Evolutionary conservation across 1,140 invertebrate species (phyloP).

Genomic region (Pseudomyrmex concolor): DNA sequence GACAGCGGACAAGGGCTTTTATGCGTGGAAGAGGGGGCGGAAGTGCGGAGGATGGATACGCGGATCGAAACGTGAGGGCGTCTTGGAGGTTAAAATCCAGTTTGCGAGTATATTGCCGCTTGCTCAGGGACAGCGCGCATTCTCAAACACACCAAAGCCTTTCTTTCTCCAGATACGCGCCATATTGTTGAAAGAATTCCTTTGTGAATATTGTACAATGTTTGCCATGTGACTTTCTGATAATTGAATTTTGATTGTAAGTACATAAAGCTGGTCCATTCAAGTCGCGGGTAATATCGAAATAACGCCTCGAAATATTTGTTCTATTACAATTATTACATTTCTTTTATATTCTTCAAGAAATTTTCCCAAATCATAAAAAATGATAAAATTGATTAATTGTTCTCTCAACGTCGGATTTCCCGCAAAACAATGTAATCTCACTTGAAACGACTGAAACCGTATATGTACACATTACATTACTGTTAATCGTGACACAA

Average conservation of each 20-base stretch:
- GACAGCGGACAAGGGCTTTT: slow-evolving; percentile 47
- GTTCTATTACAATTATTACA: neutral
- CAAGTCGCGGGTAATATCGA: slow-evolving; percentile 18
- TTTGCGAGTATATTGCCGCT: slow-evolving; percentile 81
- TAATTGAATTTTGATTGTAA: slow-evolving; percentile 64
- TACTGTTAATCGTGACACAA: neutral
- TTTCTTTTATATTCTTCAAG: neutral
- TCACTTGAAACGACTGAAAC: no score
- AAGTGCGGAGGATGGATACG: slow-evolving; percentile 65
- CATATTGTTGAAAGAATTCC: slow-evolving; percentile 58
- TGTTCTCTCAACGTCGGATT: no score
- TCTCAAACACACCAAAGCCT: slow-evolving; percentile 43
- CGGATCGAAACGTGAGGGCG: slow-evolving; percentile 75
- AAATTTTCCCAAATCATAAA: no score
- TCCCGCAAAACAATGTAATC: no score
- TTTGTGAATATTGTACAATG: slow-evolving; percentile 65
- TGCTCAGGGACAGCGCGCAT: slow-evolving; percentile 77
- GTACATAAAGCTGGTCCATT: slow-evolving; percentile 38
- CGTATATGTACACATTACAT: no score
- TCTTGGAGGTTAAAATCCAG: slow-evolving; percentile 81
- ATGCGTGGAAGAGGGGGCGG: slow-evolving; percentile 57
- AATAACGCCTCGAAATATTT: slow-evolving; percentile 4
- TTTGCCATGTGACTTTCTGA: slow-evolving; percentile 55
- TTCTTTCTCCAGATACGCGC: slow-evolving; percentile 44
- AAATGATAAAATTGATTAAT: no score